These are phyloP conservation scores for Pterocles orientalis DNA, from an alignment of 2,113 vertebrate genomes.

Conservation along the genomic window DNA sequence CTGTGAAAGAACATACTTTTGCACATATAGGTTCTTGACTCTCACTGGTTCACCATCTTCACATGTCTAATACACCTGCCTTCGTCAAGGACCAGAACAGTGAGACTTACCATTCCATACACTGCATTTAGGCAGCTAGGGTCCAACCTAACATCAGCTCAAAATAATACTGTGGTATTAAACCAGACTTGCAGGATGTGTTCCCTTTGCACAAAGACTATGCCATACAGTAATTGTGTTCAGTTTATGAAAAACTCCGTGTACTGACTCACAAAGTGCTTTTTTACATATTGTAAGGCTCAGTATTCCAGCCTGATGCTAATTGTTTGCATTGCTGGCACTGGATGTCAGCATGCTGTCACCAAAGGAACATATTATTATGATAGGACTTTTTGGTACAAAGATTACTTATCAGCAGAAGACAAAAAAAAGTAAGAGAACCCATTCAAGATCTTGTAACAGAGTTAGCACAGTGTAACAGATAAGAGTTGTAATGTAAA, in stretches of 20 bases:
- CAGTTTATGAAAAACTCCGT: neutral
- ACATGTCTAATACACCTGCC: neutral
- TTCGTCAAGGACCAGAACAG: neutral
- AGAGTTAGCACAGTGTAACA: neutral
- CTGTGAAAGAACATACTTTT: neutral
- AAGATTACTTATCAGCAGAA: neutral
- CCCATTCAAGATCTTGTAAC: neutral
- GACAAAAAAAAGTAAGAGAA: neutral
- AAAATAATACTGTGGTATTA: neutral
- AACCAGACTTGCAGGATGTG: neutral
- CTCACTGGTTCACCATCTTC: neutral
- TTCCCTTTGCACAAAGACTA: neutral
- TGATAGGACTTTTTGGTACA: neutral
- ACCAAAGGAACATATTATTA: neutral
- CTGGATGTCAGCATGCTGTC: neutral
- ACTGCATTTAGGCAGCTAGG: neutral
- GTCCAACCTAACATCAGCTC: neutral
- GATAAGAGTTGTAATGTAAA: neutral
- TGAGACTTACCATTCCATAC: neutral
- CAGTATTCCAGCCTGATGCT: neutral
- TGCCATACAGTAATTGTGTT: neutral
- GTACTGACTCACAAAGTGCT: neutral
- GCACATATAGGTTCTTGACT: neutral
- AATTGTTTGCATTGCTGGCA: neutral
- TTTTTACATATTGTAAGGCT: neutral